Percentiles rank a stretch among this genome's conserved stretches.
Evolutionary conservation across 2,797 vertebrate species (phyloP).

Genomic region (Micrastur ruficollis): DNA sequence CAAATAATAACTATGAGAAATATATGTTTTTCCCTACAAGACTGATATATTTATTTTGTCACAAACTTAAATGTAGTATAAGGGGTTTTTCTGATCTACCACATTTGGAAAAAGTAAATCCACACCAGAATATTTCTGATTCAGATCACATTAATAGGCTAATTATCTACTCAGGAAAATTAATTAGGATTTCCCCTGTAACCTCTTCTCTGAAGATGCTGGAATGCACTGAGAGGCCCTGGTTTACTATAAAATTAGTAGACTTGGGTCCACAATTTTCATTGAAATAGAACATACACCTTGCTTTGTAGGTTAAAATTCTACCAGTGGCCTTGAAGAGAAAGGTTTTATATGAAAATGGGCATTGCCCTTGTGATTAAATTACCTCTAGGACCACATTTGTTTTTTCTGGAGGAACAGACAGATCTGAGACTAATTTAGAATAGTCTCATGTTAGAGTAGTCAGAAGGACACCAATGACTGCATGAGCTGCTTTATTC

Average conservation of each 20-base stretch:
- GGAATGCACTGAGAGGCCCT: neutral
- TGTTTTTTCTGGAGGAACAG: neutral
- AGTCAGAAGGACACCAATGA: neutral
- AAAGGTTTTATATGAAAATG: neutral
- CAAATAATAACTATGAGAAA: neutral
- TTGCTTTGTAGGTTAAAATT: neutral
- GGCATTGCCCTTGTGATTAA: neutral
- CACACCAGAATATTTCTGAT: neutral
- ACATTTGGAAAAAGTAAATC: neutral
- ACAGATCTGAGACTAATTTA: neutral
- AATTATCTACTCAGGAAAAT: conserved; percentile 17
- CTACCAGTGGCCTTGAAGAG: neutral
- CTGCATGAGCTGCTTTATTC: neutral
- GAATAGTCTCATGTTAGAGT: neutral
- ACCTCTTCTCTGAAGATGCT: neutral
- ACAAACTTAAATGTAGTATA: neutral
- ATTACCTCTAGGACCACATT: neutral
- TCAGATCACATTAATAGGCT: neutral
- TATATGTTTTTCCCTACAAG: rapidly evolving
- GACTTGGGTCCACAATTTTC: neutral
- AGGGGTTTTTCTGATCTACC: neutral
- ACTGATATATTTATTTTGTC: neutral
- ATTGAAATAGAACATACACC: neutral
- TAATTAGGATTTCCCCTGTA: conserved; percentile 1
- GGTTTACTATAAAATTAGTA: neutral